Conservation (phyloP, 2,797 vertebrate species). For the Acanthurus tractus region DNA sequence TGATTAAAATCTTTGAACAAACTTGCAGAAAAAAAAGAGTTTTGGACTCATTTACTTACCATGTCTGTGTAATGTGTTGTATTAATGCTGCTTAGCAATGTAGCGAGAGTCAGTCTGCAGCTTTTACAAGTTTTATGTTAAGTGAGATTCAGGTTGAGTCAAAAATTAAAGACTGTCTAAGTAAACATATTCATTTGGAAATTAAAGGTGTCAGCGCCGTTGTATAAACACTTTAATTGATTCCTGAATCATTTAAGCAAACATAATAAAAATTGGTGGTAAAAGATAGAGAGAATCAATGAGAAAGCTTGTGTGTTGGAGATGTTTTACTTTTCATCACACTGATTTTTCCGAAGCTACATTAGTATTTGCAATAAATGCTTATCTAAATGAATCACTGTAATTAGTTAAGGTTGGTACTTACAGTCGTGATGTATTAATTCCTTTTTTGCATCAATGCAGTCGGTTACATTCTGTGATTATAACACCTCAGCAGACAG, state of each 20-base stretch:
- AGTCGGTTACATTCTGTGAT: constrained; percentile 2
- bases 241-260: constrained; percentile 14
- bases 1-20: too few species aligned
- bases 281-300: background rate
- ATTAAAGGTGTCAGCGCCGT: constrained; percentile 6
- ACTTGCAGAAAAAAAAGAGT: too few species aligned
- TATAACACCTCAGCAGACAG: background rate
- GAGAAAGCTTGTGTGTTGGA: background rate
- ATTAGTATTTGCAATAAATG: constrained; percentile 40
- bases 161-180: background rate
- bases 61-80: too few species aligned
- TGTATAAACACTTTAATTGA: constrained; percentile 26
- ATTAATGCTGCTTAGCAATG: background rate
- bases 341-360: constrained; percentile 3
- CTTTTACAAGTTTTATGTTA: background rate
- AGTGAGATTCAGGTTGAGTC: background rate
- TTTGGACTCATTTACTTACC: too few species aligned
- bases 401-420: constrained; percentile 46
- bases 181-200: constrained; percentile 2
- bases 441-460: constrained; percentile 1
- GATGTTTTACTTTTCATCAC: background rate
- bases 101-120: background rate
- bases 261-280: background rate
- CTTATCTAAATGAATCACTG: constrained; percentile 24
- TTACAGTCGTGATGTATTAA: constrained; percentile 38